Base-by-base conservation (phyloP, 2,888 invertebrate species). In the Megalurothrips usitatus region DNA sequence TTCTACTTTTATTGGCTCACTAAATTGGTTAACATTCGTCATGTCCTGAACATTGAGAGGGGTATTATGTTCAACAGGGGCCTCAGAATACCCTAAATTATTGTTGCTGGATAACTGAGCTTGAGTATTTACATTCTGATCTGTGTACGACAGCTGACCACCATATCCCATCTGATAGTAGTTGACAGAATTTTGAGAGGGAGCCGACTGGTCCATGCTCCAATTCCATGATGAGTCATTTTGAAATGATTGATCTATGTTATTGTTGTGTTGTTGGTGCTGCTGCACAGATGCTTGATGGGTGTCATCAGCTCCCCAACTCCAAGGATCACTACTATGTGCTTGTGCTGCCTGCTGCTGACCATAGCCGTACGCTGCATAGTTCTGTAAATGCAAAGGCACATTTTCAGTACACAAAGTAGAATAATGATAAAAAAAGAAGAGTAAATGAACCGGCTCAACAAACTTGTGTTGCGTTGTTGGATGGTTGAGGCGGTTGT, bases 151-250 rank as follows among this genome's bases (percentile, higher is more conserved):
- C 12, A 26, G 68, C 68, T 75, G 68, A 9, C 26, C 68, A 75
- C 26, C 26, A 26, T 75, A 75, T 23, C 68, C 68, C 68, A 75
- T 75, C 23, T 75, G 68, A 26, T 75, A 75, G 23, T 26, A 75
- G 68, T 75, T 75, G 2, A 26, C 23, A 26, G 23, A 23, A 26
- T 75, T 75, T 12, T 75, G 68, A 8, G 23, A 23, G 23, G 68
- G 19, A 19, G 17, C 6, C 48, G 88, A 14, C 90, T 90, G 68
- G 81, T 91, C 91, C 84, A 88, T 87, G 9, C 89, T 87, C 92
- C 92, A 92, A 85, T 90, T 91, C 92, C 92, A 92, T 78, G 89
- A 88, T 83, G 83, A 79, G 79, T 83, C 83, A 63, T 48, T 52
- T 9, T 49, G 49, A 12, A 26, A 23, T 26, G 23, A 23, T 23